phyloP scores from a whole-genome alignment of 2,113 vertebrate genomes.

The Callipepla californica region DNA sequence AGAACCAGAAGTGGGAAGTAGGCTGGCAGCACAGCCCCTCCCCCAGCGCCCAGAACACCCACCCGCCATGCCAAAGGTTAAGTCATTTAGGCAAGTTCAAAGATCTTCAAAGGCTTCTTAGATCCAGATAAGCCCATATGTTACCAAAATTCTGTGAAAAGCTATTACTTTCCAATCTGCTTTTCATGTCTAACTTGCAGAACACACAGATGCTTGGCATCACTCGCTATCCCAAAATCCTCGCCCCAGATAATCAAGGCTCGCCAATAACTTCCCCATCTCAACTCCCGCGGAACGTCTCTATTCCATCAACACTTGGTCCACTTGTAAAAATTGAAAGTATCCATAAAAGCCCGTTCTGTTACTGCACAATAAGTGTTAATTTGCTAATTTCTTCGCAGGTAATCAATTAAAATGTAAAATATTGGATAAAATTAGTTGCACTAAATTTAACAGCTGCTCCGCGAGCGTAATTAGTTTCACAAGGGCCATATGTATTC shows the following conservation, averaged over 20 bases:
- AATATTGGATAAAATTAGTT: conserved; percentile 90
- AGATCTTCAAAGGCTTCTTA: conserved; percentile 92
- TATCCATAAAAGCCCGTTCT: conserved; percentile 82
- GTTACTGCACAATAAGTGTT: conserved; percentile 93
- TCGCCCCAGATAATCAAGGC: conserved; percentile 78
- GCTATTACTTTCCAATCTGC: conserved; percentile 83
- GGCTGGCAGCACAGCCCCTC: conserved; percentile 50
- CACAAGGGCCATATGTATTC: conserved; percentile 86
- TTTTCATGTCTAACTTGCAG: conserved; percentile 80
- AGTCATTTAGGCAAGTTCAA: conserved; percentile 96
- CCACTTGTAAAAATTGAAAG: conserved; percentile 73
- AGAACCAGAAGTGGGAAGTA: conserved; percentile 24
- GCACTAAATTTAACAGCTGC: conserved; percentile 87
- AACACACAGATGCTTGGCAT: conserved; percentile 83
- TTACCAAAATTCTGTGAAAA: conserved; percentile 83
- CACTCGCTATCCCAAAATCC: conserved; percentile 75
- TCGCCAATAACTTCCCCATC: conserved; percentile 66
- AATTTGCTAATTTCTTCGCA: conserved; percentile 97
- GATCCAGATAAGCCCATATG: conserved; percentile 94
- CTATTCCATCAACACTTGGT: conserved; percentile 83
- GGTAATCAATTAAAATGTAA: conserved; percentile 91
- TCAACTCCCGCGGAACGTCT: conserved; percentile 65
- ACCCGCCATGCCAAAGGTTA: conserved; percentile 90
- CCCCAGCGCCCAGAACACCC: conserved; percentile 71
- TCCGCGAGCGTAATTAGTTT: conserved; percentile 87